A percentile compares a stretch with the other conserved stretches of the same genome.
Evolutionary conservation across 2,888 invertebrate genomes (phyloP).

Genomic region (Ormyrus pomaceus): DNA sequence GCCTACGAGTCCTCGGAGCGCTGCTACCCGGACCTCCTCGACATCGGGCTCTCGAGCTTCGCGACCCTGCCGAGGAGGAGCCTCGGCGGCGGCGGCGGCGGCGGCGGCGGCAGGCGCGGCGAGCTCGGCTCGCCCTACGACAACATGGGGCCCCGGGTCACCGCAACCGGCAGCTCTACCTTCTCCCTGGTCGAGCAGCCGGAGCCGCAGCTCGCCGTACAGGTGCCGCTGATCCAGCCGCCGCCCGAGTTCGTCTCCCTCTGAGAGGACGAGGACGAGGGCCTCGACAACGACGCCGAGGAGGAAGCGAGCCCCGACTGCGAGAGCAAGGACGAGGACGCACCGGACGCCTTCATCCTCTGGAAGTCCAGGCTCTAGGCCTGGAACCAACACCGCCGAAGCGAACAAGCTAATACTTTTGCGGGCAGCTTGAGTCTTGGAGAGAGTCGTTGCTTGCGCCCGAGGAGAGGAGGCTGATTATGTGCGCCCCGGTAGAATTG

Average conservation of each 20-base stretch:
- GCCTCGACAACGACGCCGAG: slow-evolving; percentile 48
- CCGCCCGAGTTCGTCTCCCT: slow-evolving; percentile 80
- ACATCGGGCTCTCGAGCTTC: slow-evolving; percentile 75
- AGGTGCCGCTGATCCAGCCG: slow-evolving; percentile 76
- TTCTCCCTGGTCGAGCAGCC: slow-evolving; percentile 86
- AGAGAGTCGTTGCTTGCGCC: no score
- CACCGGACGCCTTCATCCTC: slow-evolving; percentile 29
- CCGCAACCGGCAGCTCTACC: slow-evolving; percentile 91
- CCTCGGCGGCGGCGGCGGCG: slow-evolving; percentile 77
- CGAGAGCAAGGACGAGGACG: slow-evolving; percentile 31
- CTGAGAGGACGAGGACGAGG: slow-evolving; percentile 61
- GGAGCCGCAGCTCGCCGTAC: slow-evolving; percentile 57
- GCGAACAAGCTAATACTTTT: no score
- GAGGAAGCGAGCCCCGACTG: slow-evolving; percentile 31
- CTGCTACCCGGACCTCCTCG: slow-evolving; percentile 89
- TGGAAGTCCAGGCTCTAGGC: slow-evolving; percentile 42
- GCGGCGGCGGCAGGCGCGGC: slow-evolving; percentile 82
- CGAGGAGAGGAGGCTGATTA: no score
- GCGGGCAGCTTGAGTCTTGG: no score
- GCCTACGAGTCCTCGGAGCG: slow-evolving; percentile 73
- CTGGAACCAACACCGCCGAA: neutral
- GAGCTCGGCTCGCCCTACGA: slow-evolving; percentile 85
- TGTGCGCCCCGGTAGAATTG: no score
- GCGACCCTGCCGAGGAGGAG: slow-evolving; percentile 77
- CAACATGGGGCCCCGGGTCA: slow-evolving; percentile 93